A percentile compares a stretch with the other conserved stretches of the same genome.
Evolutionary conservation across 2,797 vertebrate genomes (phyloP).

Genomic region (Tiaroga cobitis): DNA sequence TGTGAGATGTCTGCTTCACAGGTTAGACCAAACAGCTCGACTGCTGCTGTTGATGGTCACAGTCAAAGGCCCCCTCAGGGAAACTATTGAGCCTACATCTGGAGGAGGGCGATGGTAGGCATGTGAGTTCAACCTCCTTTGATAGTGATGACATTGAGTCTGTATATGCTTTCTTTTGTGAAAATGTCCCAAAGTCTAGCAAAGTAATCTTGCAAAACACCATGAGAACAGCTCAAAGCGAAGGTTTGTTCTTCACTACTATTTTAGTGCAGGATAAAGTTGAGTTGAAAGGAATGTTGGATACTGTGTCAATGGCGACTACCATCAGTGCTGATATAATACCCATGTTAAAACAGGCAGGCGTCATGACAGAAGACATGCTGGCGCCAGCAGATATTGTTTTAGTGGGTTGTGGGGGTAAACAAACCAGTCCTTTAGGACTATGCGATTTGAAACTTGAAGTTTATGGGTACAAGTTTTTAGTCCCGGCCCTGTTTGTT

Average conservation of each 20-base stretch:
- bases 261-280: constrained; percentile 25
- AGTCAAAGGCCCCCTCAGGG: background rate
- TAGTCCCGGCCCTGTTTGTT: constrained; percentile 33
- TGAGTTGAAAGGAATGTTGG: constrained; percentile 37
- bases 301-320: constrained; percentile 53
- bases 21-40: background rate
- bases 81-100: constrained; percentile 14
- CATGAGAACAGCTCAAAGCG: constrained; percentile 20
- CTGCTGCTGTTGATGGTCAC: background rate
- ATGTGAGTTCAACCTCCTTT: background rate
- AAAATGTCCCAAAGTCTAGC: background rate
- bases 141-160: constrained; percentile 12
- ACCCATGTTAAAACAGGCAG: constrained; percentile 2
- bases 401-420: constrained; percentile 49
- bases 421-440: constrained; percentile 20
- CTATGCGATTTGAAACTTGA: constrained; percentile 34
- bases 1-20: background rate
- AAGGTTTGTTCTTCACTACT: constrained; percentile 48
- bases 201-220: constrained; percentile 50
- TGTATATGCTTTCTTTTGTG: constrained; percentile 7
- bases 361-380: constrained; percentile 9
- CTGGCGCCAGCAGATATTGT: constrained; percentile 43
- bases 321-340: constrained; percentile 32
- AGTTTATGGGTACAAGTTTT: constrained; percentile 18
- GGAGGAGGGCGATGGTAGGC: constrained; percentile 28